A percentile compares a stretch with the other conserved stretches of the same genome.
Evolutionary conservation across 2,113 vertebrate genomes (phyloP).

Genomic region (Callospermophilus lateralis): DNA sequence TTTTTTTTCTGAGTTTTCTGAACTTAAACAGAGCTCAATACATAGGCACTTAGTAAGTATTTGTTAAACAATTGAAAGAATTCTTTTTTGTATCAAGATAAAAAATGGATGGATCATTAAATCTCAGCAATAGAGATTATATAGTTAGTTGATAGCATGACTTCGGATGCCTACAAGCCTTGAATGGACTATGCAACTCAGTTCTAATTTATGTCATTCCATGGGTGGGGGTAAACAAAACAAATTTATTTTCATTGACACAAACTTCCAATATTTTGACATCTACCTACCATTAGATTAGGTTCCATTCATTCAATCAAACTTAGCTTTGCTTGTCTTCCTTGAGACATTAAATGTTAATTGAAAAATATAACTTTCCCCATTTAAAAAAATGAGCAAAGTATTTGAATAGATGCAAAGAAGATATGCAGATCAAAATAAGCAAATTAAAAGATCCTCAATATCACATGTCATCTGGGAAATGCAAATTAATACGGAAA

Average conservation of each 20-base stretch:
- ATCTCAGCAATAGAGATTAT: not conserved
- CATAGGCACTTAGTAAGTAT: not conserved
- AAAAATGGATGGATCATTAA: not conserved
- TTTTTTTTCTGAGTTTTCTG: not conserved
- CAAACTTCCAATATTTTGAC: not conserved
- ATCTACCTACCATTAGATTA: not conserved
- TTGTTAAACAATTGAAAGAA: not conserved
- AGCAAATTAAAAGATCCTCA: not conserved
- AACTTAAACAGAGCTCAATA: not conserved
- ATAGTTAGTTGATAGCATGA: not conserved
- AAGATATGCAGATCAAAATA: not conserved
- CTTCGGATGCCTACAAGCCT: not conserved
- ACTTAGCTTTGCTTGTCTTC: not conserved
- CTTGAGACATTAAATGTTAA: not conserved
- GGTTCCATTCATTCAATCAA: not conserved
- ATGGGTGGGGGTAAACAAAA: not conserved
- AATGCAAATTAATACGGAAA: not conserved
- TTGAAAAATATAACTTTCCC: not conserved
- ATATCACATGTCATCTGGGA: not conserved
- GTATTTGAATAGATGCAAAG: not conserved
- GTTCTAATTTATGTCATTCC: not conserved
- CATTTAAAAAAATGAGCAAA: not conserved
- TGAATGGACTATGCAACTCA: not conserved
- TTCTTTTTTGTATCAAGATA: not conserved
- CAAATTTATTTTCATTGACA: not conserved